Evolutionary conservation across 1,140 invertebrate genomes (phyloP).

Genomic region (Bombus huntii): DNA sequence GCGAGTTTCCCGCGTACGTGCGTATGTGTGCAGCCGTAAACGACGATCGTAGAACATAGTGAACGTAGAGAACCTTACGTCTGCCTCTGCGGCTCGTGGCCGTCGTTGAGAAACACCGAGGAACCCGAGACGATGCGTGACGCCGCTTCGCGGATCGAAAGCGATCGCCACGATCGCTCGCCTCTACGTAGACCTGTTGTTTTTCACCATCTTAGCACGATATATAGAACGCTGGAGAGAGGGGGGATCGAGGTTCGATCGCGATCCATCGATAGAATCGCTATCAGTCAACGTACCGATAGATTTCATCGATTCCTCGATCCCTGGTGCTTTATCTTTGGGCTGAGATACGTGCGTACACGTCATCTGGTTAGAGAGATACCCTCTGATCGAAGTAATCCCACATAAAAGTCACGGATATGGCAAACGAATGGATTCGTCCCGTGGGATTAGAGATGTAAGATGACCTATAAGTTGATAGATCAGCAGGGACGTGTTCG

Average conservation of each 20-base stretch:
- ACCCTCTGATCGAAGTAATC: slow-evolving; percentile 22
- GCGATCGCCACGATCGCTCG: slow-evolving; percentile 25
- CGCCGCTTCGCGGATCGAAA: slow-evolving; percentile 5
- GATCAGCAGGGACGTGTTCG: neutral
- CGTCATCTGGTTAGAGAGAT: neutral
- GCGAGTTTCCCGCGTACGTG: slow-evolving; percentile 5
- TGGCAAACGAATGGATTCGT: neutral
- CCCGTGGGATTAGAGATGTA: neutral
- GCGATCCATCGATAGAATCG: too few relatives aligned
- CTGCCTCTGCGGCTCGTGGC: slow-evolving; percentile 26
- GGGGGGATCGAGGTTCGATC: slow-evolving; percentile 34
- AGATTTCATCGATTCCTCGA: neutral
- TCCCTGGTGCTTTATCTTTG: slow-evolving; percentile 25
- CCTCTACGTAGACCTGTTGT: slow-evolving; percentile 41
- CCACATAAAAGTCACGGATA: neutral
- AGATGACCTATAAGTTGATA: neutral
- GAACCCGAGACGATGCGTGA: slow-evolving; percentile 42
- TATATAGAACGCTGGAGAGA: slow-evolving; percentile 42
- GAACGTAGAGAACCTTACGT: slow-evolving; percentile 41
- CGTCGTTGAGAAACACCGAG: slow-evolving; percentile 32
- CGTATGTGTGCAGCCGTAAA: slow-evolving; percentile 18
- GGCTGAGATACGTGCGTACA: slow-evolving; percentile 24
- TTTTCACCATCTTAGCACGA: slow-evolving; percentile 40
- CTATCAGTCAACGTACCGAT: neutral
- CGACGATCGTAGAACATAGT: slow-evolving; percentile 60